A percentile compares a stretch with the other conserved stretches of the same genome.
Conservation (phyloP, 2,113 vertebrate species). For the Labeo rohita region DNA sequence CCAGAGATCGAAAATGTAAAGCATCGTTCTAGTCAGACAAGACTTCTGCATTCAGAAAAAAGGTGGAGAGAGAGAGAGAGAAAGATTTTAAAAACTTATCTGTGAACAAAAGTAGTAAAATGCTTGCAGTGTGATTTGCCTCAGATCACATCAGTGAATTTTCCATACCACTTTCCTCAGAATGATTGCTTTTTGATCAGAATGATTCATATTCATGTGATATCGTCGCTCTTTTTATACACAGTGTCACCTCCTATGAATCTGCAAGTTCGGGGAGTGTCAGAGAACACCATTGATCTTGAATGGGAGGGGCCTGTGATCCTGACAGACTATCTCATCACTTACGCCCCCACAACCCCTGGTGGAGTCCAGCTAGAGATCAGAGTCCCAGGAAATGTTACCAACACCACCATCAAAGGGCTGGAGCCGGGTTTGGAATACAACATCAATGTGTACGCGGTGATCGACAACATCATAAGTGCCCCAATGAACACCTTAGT, state of each 20-base stretch:
- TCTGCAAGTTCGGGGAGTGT: conserved; percentile 82
- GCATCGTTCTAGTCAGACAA: no score
- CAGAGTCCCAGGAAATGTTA: conserved; percentile 86
- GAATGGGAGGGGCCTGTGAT: conserved; percentile 87
- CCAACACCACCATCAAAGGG: conserved; percentile 81
- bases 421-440: conserved; percentile 91
- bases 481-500: conserved; percentile 82
- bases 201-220: neutral
- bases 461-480: conserved; percentile 88
- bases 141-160: neutral
- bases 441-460: conserved; percentile 89
- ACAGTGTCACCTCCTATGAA: conserved; percentile 90
- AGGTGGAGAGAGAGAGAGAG: no score
- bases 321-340: conserved; percentile 89
- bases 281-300: conserved; percentile 86
- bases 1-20: no score
- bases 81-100: neutral
- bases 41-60: no score
- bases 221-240: conserved; percentile 16
- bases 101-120: neutral
- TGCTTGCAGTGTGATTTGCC: neutral
- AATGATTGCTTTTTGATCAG: conserved; percentile 19
- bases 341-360: conserved; percentile 82
- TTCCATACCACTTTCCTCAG: neutral
- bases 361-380: conserved; percentile 88